Evolutionary conservation across 2,797 vertebrate genomes (phyloP), one percentile per base, ranked within the genome.

Genomic region (Chaenodraco wilsoni): DNA sequence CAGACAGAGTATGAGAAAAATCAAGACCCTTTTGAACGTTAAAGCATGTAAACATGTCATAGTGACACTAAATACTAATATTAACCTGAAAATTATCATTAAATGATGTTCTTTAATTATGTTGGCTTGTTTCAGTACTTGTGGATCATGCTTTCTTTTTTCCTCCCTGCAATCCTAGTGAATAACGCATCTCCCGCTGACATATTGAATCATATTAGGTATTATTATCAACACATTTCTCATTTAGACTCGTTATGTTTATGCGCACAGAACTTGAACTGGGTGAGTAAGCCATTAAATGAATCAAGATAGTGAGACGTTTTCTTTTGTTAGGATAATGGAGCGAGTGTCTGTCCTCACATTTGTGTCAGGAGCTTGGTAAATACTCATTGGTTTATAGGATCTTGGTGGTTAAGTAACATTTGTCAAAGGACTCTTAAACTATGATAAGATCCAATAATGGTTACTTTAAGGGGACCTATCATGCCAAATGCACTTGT

Each of bases 131-230:
- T 65, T 50, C 1, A 49, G 16, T 27, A 27, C 27, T 27, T 27
- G 27, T 27, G 27, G 27, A 52, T 21, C 21, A 21, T 67, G 40
- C 46, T 48, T 61, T 45, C 4, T 5, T 1, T 51, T 58, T 17
- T 51, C 21, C 2, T 2, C 27, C 27, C 27, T 31, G 21, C 13
- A 33, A 33, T 64, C 31, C 43, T 6, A 5, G 40, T 61, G 16
- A 41, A 60, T 65, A 43, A 52, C 14, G 31, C 51, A 31, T 46
- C 57, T 40, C 58, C 21, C 17, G n/a, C 60, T 27, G 37, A 19
- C 11, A 37, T 37, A 50, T 7, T 51, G 50, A 54, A 14, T 21
- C 44, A 43, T 54, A 50, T 44, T 23, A 0, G 11, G 1, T 46
- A 17, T 15, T 33, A 52, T 55, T 31, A 59, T 69, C 8, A 59